These are phyloP conservation scores for Agriopis aurantiaria DNA, from an alignment of 2,888 invertebrate species.

Conservation along the genomic window DNA sequence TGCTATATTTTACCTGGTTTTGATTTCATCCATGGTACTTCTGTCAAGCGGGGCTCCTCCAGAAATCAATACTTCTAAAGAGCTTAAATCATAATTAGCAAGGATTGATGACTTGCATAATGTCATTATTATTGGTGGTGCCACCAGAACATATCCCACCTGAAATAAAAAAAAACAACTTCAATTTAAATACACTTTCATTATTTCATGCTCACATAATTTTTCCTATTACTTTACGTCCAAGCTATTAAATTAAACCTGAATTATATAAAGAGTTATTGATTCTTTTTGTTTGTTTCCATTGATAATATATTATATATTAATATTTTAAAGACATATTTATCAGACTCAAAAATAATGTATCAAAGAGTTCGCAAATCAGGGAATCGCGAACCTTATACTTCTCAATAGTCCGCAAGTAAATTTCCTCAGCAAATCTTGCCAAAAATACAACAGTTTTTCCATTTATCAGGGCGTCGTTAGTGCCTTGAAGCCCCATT, in stretches of 20 bases:
- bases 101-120: slow-evolving; percentile 38
- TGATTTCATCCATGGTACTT: slow-evolving; percentile 32
- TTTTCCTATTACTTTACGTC: too few species aligned
- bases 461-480: slow-evolving; percentile 19
- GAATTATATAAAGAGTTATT: too few species aligned
- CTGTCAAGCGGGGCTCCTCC: slow-evolving; percentile 41
- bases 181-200: too few species aligned
- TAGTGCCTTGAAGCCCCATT: slow-evolving; percentile 45
- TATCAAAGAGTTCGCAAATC: too few species aligned
- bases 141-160: slow-evolving; percentile 36
- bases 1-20: slow-evolving; percentile 24
- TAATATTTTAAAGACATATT: too few species aligned
- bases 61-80: slow-evolving; percentile 36
- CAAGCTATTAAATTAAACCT: too few species aligned
- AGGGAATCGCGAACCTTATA: slow-evolving; percentile 35
- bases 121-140: slow-evolving; percentile 41
- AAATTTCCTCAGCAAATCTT: slow-evolving; percentile 46
- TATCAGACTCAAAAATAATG: too few species aligned
- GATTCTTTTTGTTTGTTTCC: too few species aligned
- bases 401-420: slow-evolving; percentile 48
- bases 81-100: slow-evolving; percentile 43
- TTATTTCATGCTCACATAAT: too few species aligned
- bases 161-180: slow-evolving; percentile 22
- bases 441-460: slow-evolving; percentile 41
- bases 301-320: too few species aligned